Evolutionary conservation across 2,888 invertebrate genomes (phyloP), one percentile per base, ranked within the genome.

Genomic region (Cantharis lateralis): DNA sequence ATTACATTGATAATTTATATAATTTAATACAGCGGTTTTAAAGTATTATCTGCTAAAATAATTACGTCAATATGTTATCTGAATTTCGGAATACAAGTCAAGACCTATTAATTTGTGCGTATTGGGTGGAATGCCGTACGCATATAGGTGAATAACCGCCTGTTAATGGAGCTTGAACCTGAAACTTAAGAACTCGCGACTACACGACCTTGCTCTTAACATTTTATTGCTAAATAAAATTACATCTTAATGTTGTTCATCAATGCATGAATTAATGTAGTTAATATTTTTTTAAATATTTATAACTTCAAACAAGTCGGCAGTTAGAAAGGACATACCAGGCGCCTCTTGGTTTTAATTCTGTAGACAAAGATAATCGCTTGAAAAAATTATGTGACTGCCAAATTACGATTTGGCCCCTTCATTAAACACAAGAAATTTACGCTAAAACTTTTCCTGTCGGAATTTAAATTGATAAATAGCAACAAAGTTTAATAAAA

Each of bases 111-210:
- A 48, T 48, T 48, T 66, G 64, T 66, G 64, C 64, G 64, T 66
- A 66, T 66, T 24, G 64, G n/a, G 64, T 20, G 64, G 64, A 66
- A 66, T 66, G 64, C 24, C 20, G 24, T n/a, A 66, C 64, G 64
- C 64, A 66, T 66, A 66, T 66, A 18, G 64, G 64, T 66, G 64
- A 66, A 66, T 66, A 66, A 66, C 64, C 64, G 64, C 20, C 18
- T 10, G 20, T 18, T 66, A 20, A 66, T 66, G 64, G 64, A 66
- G 24, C 20, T 66, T 66, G 64, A 48, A 66, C 64, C 64, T 66
- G 64, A 66, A 66, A 66, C 64, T n/a, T 20, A 66, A 66, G 64
- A 66, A 66, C 24, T 66, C 64, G 15, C 64, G 64, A 20, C 24
- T 24, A 20, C 24, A 20, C 64, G 64, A 66, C 64, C 64, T 66